Conservation (phyloP, 1,140 invertebrate species). For the Proctacanthus coquilletti region DNA sequence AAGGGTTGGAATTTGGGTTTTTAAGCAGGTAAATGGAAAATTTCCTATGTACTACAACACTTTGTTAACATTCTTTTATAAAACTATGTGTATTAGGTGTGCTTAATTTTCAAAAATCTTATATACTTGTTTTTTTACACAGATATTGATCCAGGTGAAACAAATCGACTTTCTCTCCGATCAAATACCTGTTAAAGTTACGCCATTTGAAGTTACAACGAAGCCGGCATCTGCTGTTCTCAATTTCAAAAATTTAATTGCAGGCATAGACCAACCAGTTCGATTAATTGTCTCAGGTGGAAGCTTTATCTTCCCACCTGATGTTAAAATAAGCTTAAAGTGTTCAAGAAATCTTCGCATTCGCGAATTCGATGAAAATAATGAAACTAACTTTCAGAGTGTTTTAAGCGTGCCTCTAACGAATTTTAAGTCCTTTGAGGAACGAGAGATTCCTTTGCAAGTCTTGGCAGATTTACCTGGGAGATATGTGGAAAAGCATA, state of each 20-base stretch:
- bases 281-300: constrained; percentile 50
- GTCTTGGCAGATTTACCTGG: constrained; percentile 57
- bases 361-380: constrained; percentile 15
- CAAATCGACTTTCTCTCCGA: constrained; percentile 47
- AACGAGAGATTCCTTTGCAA: constrained; percentile 40
- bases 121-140: constrained; percentile 3
- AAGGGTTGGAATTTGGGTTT: constrained; percentile 26
- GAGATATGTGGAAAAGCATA: constrained; percentile 36
- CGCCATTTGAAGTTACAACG: constrained; percentile 33
- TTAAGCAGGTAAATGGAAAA: constrained; percentile 17
- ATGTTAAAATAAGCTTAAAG: constrained; percentile 37
- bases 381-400: constrained; percentile 31
- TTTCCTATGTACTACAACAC: too few relatives aligned
- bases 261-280: constrained; percentile 52
- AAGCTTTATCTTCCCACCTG: constrained; percentile 39
- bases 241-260: constrained; percentile 41
- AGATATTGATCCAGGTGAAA: constrained; percentile 24
- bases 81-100: too few relatives aligned
- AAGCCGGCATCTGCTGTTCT: constrained; percentile 32
- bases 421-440: constrained; percentile 51
- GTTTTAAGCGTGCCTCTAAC: constrained; percentile 45
- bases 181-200: constrained; percentile 20
- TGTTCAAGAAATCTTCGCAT: constrained; percentile 40
- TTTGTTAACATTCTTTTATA: too few relatives aligned
- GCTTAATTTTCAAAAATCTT: too few relatives aligned